Base-by-base conservation (phyloP, 2,113 vertebrate species). In the Cinclus cinclus region DNA sequence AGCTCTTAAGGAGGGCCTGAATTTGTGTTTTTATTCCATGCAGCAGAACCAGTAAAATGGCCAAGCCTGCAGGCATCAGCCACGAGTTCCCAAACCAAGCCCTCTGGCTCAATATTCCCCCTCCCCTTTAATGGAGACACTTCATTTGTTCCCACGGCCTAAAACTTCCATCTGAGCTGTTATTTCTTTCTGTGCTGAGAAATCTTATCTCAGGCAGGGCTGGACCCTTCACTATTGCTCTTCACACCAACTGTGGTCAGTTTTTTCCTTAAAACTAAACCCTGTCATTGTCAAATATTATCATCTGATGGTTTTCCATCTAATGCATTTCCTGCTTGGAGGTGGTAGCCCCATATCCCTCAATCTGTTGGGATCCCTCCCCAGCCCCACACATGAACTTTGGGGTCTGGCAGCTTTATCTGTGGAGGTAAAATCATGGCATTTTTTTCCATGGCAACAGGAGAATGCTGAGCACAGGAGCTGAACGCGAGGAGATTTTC, bases 401-500 rank as follows among this genome's bases (percentile, higher is more conserved):
- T 41, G 35, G 84, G 96, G 68, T 89, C 87, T 63, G 65, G 44
- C 88, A 55, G 83, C 76, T 97, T 95, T 81, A 73, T 95, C 83
- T 92, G 89, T 69, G n/a, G 4, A 92, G 65, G 90, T 97, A 96
- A 96, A 91, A 77, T 96, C 95, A 94, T 31, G 76, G 92, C 64
- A 11, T 37, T 49, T 47, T 96, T 67, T 53, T 3, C 97, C 95
- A 96, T 97, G 96, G 97, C 95, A 98, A 97, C 96, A 11, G 82
- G 83, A 90, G 63, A 87, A 64, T 69, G 70, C 89, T 44, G 52
- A 85, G 25, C 42, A 7, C 70, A 18, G 65, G 85, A 90, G 79
- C 46, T 22, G 68, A 58, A 70, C 1, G 1, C 2, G 1, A 83
- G 60, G 64, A 69, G 88, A 77, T 71, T 90, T 76, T 55, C 94